These are phyloP conservation scores for Aporophyla nigra DNA, from an alignment of 2,888 invertebrate genomes.

Conservation along the genomic window DNA sequence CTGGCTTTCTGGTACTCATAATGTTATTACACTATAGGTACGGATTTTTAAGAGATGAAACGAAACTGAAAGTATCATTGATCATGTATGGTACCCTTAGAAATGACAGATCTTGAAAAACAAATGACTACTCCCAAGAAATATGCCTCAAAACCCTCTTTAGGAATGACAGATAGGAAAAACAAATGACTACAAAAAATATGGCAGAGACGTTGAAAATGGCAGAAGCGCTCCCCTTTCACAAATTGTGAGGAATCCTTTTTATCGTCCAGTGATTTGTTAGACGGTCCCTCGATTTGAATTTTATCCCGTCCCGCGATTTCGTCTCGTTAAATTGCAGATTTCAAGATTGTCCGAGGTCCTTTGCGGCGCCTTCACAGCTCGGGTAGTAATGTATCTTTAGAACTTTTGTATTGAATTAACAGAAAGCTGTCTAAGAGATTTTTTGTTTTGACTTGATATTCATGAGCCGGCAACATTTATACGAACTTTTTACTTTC, in stretches of 20 bases:
- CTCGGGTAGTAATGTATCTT: conserved; percentile 54
- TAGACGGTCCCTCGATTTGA: conserved; percentile 65
- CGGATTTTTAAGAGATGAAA: not conserved
- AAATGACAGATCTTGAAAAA: conserved; percentile 21
- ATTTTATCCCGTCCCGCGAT: conserved; percentile 61
- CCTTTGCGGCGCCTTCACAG: conserved; percentile 41
- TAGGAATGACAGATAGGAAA: conserved; percentile 25
- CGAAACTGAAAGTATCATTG: not conserved
- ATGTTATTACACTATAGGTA: not conserved
- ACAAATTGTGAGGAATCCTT: conserved; percentile 66
- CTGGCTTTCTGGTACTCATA: not conserved
- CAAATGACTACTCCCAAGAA: conserved; percentile 35
- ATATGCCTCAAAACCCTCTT: not conserved
- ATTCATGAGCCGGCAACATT: conserved; percentile 12
- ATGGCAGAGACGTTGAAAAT: conserved; percentile 16
- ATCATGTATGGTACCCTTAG: not conserved
- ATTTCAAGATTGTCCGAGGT: conserved; percentile 56
- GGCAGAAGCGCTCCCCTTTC: conserved; percentile 45
- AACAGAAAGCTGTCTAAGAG: conserved; percentile 33
- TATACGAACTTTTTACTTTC: not conserved
- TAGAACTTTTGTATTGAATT: conserved; percentile 60
- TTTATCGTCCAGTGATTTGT: conserved; percentile 71
- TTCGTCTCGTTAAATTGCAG: conserved; percentile 67
- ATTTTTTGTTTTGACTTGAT: conserved; percentile 19
- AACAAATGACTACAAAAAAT: conserved; percentile 53